phyloP scores from a whole-genome alignment of 1,140 invertebrate species.

The Gerris buenoi region DNA sequence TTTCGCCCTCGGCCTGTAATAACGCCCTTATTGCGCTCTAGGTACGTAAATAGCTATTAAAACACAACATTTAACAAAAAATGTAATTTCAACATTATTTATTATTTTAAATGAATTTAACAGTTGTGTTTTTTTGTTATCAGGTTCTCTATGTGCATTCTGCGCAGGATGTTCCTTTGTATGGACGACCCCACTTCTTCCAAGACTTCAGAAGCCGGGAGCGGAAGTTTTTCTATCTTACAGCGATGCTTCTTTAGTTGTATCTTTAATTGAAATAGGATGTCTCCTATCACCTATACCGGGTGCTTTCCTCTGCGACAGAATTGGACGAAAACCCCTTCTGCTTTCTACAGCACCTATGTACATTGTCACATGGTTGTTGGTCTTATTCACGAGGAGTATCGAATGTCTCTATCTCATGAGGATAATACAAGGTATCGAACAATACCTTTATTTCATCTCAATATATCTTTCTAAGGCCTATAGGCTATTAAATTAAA shows the following conservation, averaged over 20 bases:
- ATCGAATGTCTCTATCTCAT: not conserved
- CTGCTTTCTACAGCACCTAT: conserved; percentile 58
- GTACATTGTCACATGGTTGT: conserved; percentile 34
- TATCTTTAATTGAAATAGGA: conserved; percentile 29
- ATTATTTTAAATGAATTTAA: too few species aligned
- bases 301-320: conserved; percentile 20
- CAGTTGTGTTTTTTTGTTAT: too few species aligned
- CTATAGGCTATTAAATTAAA: too few species aligned
- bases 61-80: too few species aligned
- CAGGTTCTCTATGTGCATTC: conserved; percentile 28
- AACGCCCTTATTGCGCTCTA: too few species aligned
- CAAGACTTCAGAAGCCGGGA: conserved; percentile 31
- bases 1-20: too few species aligned
- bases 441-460: too few species aligned
- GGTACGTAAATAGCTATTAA: too few species aligned
- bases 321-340: conserved; percentile 24
- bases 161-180: conserved; percentile 28
- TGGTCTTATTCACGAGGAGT: too few species aligned
- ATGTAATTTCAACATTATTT: too few species aligned
- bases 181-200: conserved; percentile 45
- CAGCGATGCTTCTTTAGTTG: conserved; percentile 47
- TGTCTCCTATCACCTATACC: conserved; percentile 31
- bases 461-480: too few species aligned
- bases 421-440: too few species aligned
- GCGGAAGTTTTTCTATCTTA: conserved; percentile 35